These are phyloP conservation scores for Caenorhabditis drosophilae DNA, from an alignment of 2,888 invertebrate genomes.

Conservation along the genomic window DNA sequence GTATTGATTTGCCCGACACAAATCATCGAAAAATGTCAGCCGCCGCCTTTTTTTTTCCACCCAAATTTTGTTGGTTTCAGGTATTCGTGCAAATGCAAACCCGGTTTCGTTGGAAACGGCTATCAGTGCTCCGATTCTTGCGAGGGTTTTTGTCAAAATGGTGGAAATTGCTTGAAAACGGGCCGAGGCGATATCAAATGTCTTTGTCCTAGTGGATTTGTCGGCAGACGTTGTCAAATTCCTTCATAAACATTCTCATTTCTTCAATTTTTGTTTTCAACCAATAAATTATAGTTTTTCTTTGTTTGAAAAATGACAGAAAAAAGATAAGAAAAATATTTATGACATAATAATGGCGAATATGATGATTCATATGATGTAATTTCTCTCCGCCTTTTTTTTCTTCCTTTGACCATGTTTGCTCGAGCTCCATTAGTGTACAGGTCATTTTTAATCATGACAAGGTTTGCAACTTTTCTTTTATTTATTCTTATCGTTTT, in stretches of 20 bases:
- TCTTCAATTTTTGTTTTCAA: background rate
- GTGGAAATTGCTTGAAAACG: conserved; percentile 48
- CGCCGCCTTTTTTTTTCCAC: background rate
- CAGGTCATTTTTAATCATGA: too few relatives aligned
- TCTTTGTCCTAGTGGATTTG: conserved; percentile 40
- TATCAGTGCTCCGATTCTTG: conserved; percentile 51
- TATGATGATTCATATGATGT: too few relatives aligned
- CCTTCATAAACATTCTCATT: background rate
- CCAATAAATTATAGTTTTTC: background rate
- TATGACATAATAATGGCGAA: too few relatives aligned
- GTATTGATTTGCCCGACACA: conserved; percentile 55
- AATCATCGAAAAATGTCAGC: conserved; percentile 38
- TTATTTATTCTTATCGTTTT: too few relatives aligned
- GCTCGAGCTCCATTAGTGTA: too few relatives aligned
- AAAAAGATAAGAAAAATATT: background rate
- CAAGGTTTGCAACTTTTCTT: too few relatives aligned
- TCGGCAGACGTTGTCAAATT: conserved; percentile 41
- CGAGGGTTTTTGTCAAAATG: conserved; percentile 47
- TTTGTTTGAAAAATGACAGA: background rate
- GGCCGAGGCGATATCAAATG: conserved; percentile 48
- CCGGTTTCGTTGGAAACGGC: conserved; percentile 55
- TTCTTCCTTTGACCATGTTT: too few relatives aligned
- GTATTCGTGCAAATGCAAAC: conserved; percentile 53
- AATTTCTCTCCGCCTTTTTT: too few relatives aligned
- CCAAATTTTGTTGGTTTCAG: conserved; percentile 5